Evolutionary conservation across 2,888 invertebrate species (phyloP).

Genomic region (Eubasilissa splendida): DNA sequence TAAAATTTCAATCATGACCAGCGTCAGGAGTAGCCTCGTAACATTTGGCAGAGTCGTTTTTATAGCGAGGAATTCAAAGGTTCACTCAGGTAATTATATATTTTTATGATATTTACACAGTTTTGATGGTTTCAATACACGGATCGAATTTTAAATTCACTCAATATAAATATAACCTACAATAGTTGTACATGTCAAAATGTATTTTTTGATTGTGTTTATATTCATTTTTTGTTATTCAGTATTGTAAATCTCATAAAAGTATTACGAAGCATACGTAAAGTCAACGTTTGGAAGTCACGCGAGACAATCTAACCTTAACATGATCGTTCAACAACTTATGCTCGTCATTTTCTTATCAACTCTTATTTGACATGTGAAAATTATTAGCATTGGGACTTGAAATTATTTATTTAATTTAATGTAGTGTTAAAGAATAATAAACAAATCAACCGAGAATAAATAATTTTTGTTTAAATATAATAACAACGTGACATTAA

Average conservation of each 20-base stretch:
- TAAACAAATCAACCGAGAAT: too few species aligned
- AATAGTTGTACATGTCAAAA: slow-evolving; percentile 39
- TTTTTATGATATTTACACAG: neutral
- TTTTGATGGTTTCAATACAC: neutral
- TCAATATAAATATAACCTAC: slow-evolving; percentile 32
- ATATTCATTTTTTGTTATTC: neutral
- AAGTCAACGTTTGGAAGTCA: too few species aligned
- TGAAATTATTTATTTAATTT: too few species aligned
- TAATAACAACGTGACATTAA: too few species aligned
- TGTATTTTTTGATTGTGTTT: neutral
- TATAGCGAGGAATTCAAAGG: slow-evolving; percentile 68
- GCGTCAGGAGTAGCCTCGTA: slow-evolving; percentile 70
- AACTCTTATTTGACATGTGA: too few species aligned
- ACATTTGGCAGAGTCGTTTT: slow-evolving; percentile 69
- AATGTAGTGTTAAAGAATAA: too few species aligned
- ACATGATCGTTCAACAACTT: neutral
- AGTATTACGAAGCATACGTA: too few species aligned
- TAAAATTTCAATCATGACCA: slow-evolving; percentile 68
- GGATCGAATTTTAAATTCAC: slow-evolving; percentile 5
- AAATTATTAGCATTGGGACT: too few species aligned
- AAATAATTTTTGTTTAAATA: too few species aligned
- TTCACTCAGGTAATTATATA: slow-evolving; percentile 68
- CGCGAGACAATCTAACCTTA: neutral
- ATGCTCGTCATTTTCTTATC: neutral
- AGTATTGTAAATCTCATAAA: too few species aligned